Evolutionary conservation across 2,797 vertebrate genomes (phyloP), one percentile per base, ranked within the genome.

Genomic region (Clamator glandarius): DNA sequence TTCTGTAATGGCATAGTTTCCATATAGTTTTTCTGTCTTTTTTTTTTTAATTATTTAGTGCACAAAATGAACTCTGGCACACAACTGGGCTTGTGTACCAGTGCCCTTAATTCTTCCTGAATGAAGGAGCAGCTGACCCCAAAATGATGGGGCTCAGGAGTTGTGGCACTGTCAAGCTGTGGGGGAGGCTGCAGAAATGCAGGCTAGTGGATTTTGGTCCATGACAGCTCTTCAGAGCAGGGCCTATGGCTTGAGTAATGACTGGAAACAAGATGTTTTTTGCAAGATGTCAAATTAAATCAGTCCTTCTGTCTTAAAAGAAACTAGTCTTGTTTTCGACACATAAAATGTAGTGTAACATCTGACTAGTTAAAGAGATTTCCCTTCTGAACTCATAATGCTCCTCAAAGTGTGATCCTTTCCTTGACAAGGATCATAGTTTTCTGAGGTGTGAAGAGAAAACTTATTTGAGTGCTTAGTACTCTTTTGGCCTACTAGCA

Each of bases 231-330:
- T 92, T 83, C 70, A 84, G 63, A 67, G 24, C 55, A 79, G 35
- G 10, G 73, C 78, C n/a, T 48, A 54, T 0, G 2, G n/a, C 35
- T n/a, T n/a, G 36, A 79, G 6, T 50, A 91, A 79, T 72, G 82
- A 42, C 74, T 87, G 51, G 70, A 89, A 81, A 31, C n/a, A 79
- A 31, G n/a, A 46, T 87, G 67, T 87, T 92, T 92, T 24, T 89
- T 92, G 74, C 81, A 93, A 76, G 51, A 90, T 69, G 59, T 84
- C 70, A 83, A 66, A 35, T 68, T 39, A 78, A 93, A 52, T 82
- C 0, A 0, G 5, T 90, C 25, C n/a, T 91, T 83, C 52, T 84
- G 28, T 74, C 63, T 87, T 76, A 64, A 87, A 87, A 91, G 42
- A 73, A 84, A 77, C 31, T 39, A 66, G 20, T 79, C 59, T 72